Conservation (phyloP, 2,888 invertebrate genomes). For the Anaspis maculata region DNA sequence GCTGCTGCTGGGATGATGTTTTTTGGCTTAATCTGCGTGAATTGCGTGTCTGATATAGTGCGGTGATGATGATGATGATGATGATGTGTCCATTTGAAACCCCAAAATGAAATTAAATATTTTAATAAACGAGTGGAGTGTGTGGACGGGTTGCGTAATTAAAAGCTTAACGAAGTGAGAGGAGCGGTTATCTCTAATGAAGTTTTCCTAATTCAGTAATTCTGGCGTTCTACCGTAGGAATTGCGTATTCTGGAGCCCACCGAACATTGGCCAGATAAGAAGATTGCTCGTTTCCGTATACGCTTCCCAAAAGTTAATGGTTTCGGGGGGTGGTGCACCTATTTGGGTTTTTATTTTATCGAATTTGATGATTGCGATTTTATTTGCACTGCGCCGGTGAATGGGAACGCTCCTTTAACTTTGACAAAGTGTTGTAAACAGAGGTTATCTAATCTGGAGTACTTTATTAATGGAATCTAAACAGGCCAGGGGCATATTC, state of each 20-base stretch:
- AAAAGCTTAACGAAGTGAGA: constrained; percentile 34
- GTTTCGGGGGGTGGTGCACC: neutral
- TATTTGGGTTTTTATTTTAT: neutral
- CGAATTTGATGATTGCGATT: neutral
- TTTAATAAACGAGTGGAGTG: constrained; percentile 33
- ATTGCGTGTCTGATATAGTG: constrained; percentile 19
- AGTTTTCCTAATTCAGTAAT: constrained; percentile 33
- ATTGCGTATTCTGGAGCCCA: constrained; percentile 11
- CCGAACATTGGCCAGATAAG: constrained; percentile 2
- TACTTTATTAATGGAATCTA: constrained; percentile 39
- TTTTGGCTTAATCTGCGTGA: no score
- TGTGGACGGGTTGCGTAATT: constrained; percentile 32
- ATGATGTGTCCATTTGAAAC: constrained; percentile 27
- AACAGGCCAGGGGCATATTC: constrained; percentile 33
- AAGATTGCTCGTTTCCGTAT: constrained; percentile 11
- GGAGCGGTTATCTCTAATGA: constrained; percentile 36
- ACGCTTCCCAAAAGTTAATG: constrained; percentile 2
- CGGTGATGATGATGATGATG: no score
- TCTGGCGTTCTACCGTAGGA: constrained; percentile 10
- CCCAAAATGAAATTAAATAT: constrained; percentile 32
- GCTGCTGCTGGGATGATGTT: no score
- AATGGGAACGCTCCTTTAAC: constrained; percentile 23
- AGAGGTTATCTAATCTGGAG: constrained; percentile 36
- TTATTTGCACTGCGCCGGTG: neutral
- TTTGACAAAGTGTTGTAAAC: constrained; percentile 34